Evolutionary conservation across 2,797 vertebrate genomes (phyloP), one percentile per base, ranked within the genome.

Genomic region (Orientallactaga sibirica): DNA sequence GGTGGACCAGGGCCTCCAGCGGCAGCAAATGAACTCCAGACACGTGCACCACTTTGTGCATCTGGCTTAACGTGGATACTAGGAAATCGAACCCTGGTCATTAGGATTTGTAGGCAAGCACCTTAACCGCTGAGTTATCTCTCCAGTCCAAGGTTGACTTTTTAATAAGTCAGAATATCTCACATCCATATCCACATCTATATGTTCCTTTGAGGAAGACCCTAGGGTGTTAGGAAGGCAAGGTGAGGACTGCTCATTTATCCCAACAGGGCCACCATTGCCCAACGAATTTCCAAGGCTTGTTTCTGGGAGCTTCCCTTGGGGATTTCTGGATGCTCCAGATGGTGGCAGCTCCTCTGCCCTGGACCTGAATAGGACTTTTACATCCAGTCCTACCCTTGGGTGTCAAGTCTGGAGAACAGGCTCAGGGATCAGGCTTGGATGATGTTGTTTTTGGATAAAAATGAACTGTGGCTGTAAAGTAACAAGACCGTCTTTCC

Each of bases 361-460:
- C n/a, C 55, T 55, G 89, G 87, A 91, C n/a, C 73, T 74, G 71
- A 64, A 68, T 0, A 92, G 37, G 43, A 33, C 64, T 94, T 92
- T 64, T 9, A 55, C 27, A 73, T 75, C 92, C 66, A 95, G 83
- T 78, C 71, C 86, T 88, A 66, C 58, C 20, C 66, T 61, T 88
- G 88, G 92, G 93, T 95, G 94, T 96, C 95, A 94, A 71, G 86
- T 73, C 77, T 81, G 74, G 86, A 43, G 64, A 94, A 76, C 20
- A 58, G 90, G 70, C 90, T 92, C 77, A 66, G 78, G 43, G 76
- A 95, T 62, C 73, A 52, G 64, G 70, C 52, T 62, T 71, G 20
- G 80, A 86, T 55, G 76, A 92, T 91, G 83, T 29, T 93, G 75
- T 20, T 79, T 73, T 96, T 96, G 94, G 96, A 94, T 58, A 64